Evolutionary conservation across 2,888 invertebrate genomes (phyloP).

Genomic region (Cepaea hortensis): DNA sequence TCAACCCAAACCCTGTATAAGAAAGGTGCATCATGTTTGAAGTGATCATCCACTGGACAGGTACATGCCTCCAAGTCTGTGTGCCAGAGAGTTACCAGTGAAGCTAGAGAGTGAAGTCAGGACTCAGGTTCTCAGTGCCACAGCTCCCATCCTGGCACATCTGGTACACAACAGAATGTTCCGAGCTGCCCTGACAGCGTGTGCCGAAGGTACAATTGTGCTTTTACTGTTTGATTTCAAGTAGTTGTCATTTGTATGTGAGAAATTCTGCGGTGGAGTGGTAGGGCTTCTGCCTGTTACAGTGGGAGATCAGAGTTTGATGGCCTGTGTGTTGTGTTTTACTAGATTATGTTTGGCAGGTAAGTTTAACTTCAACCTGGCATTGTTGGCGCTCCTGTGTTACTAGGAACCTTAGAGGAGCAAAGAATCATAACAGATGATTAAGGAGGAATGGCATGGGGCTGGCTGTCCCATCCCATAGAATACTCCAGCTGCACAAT

Average conservation of each 20-base stretch:
- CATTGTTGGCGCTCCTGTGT: no score
- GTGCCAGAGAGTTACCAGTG: constrained; percentile 52
- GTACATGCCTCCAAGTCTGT: constrained; percentile 57
- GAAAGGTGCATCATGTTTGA: no score
- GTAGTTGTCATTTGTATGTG: background rate
- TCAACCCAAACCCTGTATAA: background rate
- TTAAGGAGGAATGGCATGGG: no score
- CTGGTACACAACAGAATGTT: constrained; percentile 60
- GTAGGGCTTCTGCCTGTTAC: no score
- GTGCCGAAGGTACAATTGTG: background rate
- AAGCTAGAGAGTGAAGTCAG: constrained; percentile 60
- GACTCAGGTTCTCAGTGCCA: constrained; percentile 61
- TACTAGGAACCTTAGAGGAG: no score
- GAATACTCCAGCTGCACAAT: no score
- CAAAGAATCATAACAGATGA: no score
- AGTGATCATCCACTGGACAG: constrained; percentile 24
- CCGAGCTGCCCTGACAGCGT: constrained; percentile 31
- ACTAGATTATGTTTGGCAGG: no score
- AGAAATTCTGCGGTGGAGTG: background rate
- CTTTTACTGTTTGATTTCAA: background rate
- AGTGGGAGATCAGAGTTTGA: no score
- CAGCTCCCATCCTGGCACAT: constrained; percentile 59
- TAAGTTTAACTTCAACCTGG: no score
- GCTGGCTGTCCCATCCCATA: no score
- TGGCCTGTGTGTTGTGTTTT: no score